Conservation (phyloP, 2,888 invertebrate species). For the Ptychoptera albimana region DNA sequence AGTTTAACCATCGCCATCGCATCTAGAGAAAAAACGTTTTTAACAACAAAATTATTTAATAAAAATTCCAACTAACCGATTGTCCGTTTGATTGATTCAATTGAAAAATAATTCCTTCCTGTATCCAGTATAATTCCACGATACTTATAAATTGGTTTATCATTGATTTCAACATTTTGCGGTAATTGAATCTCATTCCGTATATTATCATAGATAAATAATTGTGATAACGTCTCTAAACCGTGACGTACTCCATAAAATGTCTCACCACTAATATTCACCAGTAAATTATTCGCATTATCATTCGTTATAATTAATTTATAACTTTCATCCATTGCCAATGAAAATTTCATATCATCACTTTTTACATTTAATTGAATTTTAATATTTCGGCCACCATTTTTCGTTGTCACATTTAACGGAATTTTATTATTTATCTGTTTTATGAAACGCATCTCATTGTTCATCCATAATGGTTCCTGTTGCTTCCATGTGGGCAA, state of each 20-base stretch:
- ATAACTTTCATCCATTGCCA: conserved; percentile 45
- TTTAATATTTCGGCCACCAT: conserved; percentile 7
- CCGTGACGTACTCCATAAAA: conserved; percentile 55
- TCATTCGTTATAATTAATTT: conserved; percentile 29
- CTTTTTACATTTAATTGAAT: conserved; percentile 9
- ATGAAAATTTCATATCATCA: conserved; percentile 12
- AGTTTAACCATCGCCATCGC: conserved; percentile 72
- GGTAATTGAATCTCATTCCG: conserved; percentile 37
- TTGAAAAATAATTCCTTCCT: conserved; percentile 35
- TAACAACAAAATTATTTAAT: too few species aligned
- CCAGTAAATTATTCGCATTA: conserved; percentile 34
- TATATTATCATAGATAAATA: conserved; percentile 50
- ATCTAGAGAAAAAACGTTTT: conserved; percentile 29
- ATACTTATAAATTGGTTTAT: conserved; percentile 44
- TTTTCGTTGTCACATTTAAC: conserved; percentile 11
- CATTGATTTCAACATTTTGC: not conserved
- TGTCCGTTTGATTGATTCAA: conserved; percentile 8
- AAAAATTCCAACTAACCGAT: conserved; percentile 3
- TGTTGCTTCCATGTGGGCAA: conserved; percentile 15
- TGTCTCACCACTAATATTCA: conserved; percentile 37
- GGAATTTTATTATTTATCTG: conserved; percentile 11
- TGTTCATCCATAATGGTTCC: conserved; percentile 18
- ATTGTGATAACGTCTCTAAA: conserved; percentile 48
- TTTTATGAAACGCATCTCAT: conserved; percentile 14
- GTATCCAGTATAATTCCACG: conserved; percentile 50